Percentiles rank a stretch among this genome's conserved stretches.
Evolutionary conservation across 2,113 vertebrate species (phyloP).

Genomic region (Falcunculus frontatus): DNA sequence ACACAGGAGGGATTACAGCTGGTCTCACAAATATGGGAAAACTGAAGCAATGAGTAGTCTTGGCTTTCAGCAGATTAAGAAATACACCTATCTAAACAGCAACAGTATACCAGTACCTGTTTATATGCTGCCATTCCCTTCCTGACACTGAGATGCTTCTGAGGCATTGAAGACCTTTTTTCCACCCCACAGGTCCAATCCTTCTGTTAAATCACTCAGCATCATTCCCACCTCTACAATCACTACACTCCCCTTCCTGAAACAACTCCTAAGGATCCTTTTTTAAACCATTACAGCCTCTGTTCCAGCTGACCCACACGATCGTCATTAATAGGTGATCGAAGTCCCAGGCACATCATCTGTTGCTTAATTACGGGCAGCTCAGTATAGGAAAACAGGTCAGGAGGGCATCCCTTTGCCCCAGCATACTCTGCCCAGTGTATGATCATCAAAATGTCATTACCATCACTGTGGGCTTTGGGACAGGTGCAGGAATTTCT

Average conservation of each 20-base stretch:
- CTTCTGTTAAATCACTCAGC: neutral
- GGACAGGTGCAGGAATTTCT: neutral
- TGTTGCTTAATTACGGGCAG: neutral
- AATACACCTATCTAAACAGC: neutral
- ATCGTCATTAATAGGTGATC: neutral
- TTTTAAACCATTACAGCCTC: neutral
- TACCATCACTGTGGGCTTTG: neutral
- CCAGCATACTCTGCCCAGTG: neutral
- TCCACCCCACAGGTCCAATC: fast-evolving
- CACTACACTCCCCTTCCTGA: fast-evolving
- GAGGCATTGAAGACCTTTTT: neutral
- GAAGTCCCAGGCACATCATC: neutral
- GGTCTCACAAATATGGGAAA: neutral
- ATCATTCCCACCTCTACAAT: fast-evolving
- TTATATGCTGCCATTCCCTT: neutral
- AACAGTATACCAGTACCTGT: neutral
- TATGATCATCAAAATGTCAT: neutral
- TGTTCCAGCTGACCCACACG: neutral
- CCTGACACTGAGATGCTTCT: neutral
- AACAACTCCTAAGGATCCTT: neutral
- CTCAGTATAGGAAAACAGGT: neutral
- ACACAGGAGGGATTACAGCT: neutral
- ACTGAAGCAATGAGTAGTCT: neutral
- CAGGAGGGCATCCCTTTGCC: neutral
- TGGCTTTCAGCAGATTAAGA: neutral